A percentile compares a stretch with the other conserved stretches of the same genome.
Conservation (phyloP, 2,797 vertebrate species). For the Atherinosoma microstoma region DNA sequence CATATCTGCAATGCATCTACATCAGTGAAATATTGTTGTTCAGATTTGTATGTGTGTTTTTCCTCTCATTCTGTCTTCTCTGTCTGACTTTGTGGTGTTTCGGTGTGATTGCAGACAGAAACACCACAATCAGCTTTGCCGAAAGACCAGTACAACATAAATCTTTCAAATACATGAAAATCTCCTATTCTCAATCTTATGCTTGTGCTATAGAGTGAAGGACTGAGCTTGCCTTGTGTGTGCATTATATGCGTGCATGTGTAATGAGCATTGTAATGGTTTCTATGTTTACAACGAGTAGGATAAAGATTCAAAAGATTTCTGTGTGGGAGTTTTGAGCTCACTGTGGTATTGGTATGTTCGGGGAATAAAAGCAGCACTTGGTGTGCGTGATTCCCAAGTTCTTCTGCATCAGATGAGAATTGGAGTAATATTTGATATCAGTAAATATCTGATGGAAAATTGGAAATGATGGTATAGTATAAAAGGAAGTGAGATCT, state of each 20-base stretch:
- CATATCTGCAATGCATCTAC: constrained; percentile 50
- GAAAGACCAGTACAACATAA: constrained; percentile 5
- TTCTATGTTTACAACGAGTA: constrained; percentile 9
- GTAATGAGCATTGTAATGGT: constrained; percentile 18
- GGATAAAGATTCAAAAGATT: constrained; percentile 18
- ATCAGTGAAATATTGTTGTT: constrained; percentile 9
- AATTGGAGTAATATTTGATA: constrained; percentile 49
- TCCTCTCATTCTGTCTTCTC: background rate
- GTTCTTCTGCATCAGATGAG: constrained; percentile 13
- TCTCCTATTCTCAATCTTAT: background rate
- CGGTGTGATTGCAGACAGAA: constrained; percentile 16
- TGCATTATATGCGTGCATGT: constrained; percentile 11
- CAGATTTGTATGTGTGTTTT: constrained; percentile 13
- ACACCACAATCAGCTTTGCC: constrained; percentile 3
- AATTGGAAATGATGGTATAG: background rate
- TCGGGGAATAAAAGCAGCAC: constrained; percentile 21
- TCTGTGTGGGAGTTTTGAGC: constrained; percentile 43
- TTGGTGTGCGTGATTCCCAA: constrained; percentile 13
- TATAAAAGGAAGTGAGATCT: background rate
- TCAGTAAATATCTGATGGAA: background rate
- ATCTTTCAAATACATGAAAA: constrained; percentile 13
- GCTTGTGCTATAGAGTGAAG: background rate
- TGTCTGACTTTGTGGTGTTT: constrained; percentile 6
- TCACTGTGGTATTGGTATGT: constrained; percentile 29
- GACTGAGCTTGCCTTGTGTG: background rate